Percentiles rank a stretch among this genome's conserved stretches.
phyloP scores from a whole-genome alignment of 2,113 vertebrate species.

The Pangasianodon hypophthalmus region DNA sequence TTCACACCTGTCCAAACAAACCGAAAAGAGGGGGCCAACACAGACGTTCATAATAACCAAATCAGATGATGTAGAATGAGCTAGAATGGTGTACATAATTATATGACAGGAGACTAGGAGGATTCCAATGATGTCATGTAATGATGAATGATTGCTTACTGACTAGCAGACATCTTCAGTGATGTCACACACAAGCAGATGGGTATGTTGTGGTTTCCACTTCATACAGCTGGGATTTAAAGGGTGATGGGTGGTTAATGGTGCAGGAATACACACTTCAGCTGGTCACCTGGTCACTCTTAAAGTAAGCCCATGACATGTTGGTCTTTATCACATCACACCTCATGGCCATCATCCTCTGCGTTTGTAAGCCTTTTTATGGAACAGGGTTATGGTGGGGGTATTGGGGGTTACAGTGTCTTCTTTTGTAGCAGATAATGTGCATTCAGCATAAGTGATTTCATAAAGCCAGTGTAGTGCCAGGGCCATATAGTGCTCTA shows the following conservation, averaged over 20 bases:
- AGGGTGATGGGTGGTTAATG: conserved; percentile 14
- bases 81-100: neutral
- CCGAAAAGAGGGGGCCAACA: neutral
- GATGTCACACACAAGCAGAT: neutral
- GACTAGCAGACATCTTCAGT: neutral
- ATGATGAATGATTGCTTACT: neutral
- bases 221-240: neutral
- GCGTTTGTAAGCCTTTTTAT: neutral
- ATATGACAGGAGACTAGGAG: neutral
- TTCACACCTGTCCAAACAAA: conserved; percentile 8
- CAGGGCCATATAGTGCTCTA: neutral
- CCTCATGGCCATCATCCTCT: neutral
- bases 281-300: neutral
- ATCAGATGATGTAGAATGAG: neutral
- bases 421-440: neutral
- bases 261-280: neutral
- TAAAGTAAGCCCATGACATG: conserved; percentile 4
- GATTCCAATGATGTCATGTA: neutral
- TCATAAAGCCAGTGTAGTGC: neutral
- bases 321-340: conserved; percentile 6
- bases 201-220: conserved; percentile 18
- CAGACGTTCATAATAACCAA: neutral
- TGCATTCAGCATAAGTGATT: neutral
- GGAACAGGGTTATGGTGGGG: neutral
- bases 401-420: neutral